phyloP scores from a whole-genome alignment of 2,797 vertebrate genomes.

The Distichodus sexfasciatus region DNA sequence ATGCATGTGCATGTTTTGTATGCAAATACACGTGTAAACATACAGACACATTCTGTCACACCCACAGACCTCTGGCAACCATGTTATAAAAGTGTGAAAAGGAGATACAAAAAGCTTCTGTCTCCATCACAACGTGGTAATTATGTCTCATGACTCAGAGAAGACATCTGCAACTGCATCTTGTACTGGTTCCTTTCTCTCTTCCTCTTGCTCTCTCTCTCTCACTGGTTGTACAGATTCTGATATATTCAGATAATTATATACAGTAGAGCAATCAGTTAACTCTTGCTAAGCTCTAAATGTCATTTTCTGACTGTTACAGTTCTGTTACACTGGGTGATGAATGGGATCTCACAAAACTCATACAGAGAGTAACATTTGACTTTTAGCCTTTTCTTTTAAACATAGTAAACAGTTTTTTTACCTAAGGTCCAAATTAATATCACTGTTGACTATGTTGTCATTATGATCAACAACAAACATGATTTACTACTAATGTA shows the following conservation, averaged over 20 bases:
- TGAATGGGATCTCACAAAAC: too few relatives aligned
- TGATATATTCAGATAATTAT: too few relatives aligned
- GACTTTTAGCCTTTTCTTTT: too few relatives aligned
- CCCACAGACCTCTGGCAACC: neutral
- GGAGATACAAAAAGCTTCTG: neutral
- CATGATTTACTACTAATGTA: too few relatives aligned
- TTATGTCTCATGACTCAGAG: slow-evolving; percentile 35
- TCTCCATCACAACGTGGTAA: slow-evolving; percentile 11
- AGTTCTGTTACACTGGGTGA: too few relatives aligned
- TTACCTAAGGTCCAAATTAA: too few relatives aligned
- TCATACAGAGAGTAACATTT: too few relatives aligned
- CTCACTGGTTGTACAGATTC: slow-evolving; percentile 15
- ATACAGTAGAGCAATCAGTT: too few relatives aligned
- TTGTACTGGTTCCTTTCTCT: neutral
- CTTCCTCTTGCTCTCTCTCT: slow-evolving; percentile 20
- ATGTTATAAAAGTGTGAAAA: neutral
- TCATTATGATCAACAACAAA: too few relatives aligned
- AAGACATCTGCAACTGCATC: slow-evolving; percentile 23
- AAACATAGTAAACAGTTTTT: too few relatives aligned
- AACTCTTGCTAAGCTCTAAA: too few relatives aligned
- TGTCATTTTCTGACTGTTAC: slow-evolving; percentile 6
- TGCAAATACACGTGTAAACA: neutral
- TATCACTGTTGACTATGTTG: too few relatives aligned
- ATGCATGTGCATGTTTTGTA: neutral
- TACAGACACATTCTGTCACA: neutral